Evolutionary conservation across 2,888 invertebrate species (phyloP), one percentile per base, ranked within the genome.

Genomic region (Cosmopolites sordidus): DNA sequence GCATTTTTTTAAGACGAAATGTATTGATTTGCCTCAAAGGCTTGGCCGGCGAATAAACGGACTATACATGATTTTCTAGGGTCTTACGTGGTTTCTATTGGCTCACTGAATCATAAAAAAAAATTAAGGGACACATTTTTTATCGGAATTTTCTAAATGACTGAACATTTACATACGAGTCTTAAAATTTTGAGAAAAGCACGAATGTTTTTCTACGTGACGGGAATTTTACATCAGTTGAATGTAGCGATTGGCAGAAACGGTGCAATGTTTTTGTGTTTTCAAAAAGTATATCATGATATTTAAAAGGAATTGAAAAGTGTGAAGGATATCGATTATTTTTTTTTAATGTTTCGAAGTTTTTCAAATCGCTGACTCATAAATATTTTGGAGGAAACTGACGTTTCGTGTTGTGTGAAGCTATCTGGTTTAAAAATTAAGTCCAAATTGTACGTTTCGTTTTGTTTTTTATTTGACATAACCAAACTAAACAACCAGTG

Each of bases 111-210:
- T 74, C 74, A 69, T 75, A 74, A 75, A 74, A 73, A n/a, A 33
- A 74, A 73, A 54, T 42, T 66, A 68, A 72, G 71, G 69, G 71
- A 72, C 71, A 69, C 66, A 68, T 69, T 72, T 62, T 74, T 73
- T 69, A 68, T 79, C 75, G 80, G 78, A 81, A 81, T 80, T 81
- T 81, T 81, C 81, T 81, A 79, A 80, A 78, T 76, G 77, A 79
- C 78, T 77, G 79, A 77, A 71, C 71, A 69, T 68, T 68, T 69
- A 70, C 69, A 68, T 71, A 72, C 69, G 71, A 72, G 69, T 71
- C 69, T 73, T 64, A 64, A 69, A 71, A 72, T 66, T 72, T 73
- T 71, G 64, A 66, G 70, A 73, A 72, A 70, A 66, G 64, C 43
- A 38, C 46, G 43, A 48, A 48, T 43, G 48, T 47, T 43, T 53